Base-by-base conservation (phyloP, 2,797 vertebrate genomes). In the Ctenopoma kingsleyae region DNA sequence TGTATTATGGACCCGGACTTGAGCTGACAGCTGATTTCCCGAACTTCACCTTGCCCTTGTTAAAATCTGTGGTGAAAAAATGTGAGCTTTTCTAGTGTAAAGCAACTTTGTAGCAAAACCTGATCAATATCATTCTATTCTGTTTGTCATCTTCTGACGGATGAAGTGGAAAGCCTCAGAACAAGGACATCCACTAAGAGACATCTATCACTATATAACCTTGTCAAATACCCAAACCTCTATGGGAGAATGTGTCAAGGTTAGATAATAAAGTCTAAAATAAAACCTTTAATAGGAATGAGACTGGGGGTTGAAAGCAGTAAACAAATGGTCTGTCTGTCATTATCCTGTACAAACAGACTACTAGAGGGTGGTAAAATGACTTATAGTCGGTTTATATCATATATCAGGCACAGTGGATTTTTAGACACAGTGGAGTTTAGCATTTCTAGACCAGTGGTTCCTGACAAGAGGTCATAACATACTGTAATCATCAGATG, bases 121-220 rank as follows among this genome's bases (percentile, higher is more conserved):
- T 3, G 4, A 70, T 80, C 58, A 32, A 69, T 74, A 66, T 52
- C 0, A 20, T 67, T 87, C 84, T 13, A 78, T 85, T 84, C 76
- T 56, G 60, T 86, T 84, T 69, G 69, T 79, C 74, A 72, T 47
- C 15, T 47, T 49, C 43, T 78, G 81, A 90, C 62, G 69, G 76
- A 87, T 78, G 77, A 80, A 22, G 25, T 19, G 5, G 20, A 46
- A 48, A 52, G 5, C 11, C 59, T 74, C 20, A 22, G 50, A 61
- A 55, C 55, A 69, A 73, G 66, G 60, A 58, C 58, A 15, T 54
- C 17, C 13, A 65, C 67, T 32, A 15, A 17, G 38, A 68, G 36
- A 36, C 55, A 62, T 80, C 61, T 52, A 62, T 70, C 55, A 71
- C 47, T 35, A 25, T 3, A 3, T 49, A 53, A 51, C 48, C 68